A percentile compares a stretch with the other conserved stretches of the same genome.
These are phyloP conservation scores for Ptychodera flava DNA, from an alignment of 35 echinoderm and acorn worm species.

Conservation along the genomic window DNA sequence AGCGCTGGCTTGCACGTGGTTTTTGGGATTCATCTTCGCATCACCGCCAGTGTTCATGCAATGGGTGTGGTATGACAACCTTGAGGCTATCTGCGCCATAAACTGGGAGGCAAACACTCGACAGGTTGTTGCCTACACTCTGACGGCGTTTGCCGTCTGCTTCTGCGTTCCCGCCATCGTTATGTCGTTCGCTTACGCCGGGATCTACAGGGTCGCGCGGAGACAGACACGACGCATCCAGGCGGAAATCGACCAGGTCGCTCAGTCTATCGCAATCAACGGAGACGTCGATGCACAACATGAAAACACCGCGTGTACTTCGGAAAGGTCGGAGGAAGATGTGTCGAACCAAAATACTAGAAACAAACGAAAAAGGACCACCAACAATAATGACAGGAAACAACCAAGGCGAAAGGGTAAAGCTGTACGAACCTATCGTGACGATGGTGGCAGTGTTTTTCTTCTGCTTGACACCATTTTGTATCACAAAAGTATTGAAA, in stretches of 20 bases:
- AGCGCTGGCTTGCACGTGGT: conserved; percentile 26
- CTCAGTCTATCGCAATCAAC: not conserved
- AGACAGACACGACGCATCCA: conserved; percentile 50
- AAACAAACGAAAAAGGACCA: too few species aligned
- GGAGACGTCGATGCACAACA: too few species aligned
- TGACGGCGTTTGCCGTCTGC: conserved; percentile 66
- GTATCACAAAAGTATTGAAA: conserved; percentile 76
- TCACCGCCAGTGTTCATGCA: conserved; percentile 25
- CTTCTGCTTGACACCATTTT: conserved; percentile 80
- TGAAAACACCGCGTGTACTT: too few species aligned
- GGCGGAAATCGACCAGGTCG: not conserved
- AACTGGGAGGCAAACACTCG: conserved; percentile 55
- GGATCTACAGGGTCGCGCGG: conserved; percentile 58
- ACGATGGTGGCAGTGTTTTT: conserved; percentile 68
- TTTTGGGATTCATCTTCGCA: conserved; percentile 49
- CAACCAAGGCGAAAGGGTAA: too few species aligned
- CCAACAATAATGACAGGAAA: too few species aligned
- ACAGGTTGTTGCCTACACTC: conserved; percentile 46
- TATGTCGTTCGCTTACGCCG: conserved; percentile 52
- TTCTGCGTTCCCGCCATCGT: conserved; percentile 56
- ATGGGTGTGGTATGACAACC: conserved; percentile 65
- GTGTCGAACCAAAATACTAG: too few species aligned
- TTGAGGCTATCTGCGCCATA: conserved; percentile 78
- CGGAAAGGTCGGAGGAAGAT: too few species aligned
- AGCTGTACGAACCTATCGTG: conserved; percentile 61